Evolutionary conservation across 2,797 vertebrate genomes (phyloP).

Genomic region (Cichlasoma orientale): DNA sequence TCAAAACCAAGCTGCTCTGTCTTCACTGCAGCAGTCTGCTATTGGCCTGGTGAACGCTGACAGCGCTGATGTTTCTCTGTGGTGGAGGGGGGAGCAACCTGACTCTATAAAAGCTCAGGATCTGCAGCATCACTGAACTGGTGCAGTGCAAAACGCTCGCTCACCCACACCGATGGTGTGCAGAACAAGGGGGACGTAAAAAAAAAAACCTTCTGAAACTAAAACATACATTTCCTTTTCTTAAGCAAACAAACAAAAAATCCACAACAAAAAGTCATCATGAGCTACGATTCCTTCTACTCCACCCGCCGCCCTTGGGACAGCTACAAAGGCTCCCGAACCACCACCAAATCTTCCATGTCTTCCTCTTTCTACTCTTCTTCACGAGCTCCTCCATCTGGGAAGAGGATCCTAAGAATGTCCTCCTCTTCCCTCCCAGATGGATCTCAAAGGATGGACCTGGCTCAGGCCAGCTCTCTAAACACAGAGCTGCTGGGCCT

Average conservation of each 20-base stretch:
- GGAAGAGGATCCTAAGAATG: conserved; percentile 63
- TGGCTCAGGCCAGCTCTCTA: conserved; percentile 76
- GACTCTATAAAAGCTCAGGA: conserved; percentile 78
- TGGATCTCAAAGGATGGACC: conserved; percentile 67
- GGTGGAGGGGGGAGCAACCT: conserved; percentile 38
- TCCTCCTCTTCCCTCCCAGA: conserved; percentile 57
- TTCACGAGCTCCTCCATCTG: conserved; percentile 55
- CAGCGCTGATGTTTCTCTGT: conserved; percentile 59
- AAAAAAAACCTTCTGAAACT: conserved; percentile 67
- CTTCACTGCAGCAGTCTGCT: conserved; percentile 73
- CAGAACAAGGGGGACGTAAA: conserved; percentile 87
- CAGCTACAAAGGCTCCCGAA: conserved; percentile 69
- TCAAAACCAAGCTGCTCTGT: conserved; percentile 62
- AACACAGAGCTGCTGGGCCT: conserved; percentile 85
- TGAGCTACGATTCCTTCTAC: conserved; percentile 80
- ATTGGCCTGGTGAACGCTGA: conserved; percentile 79
- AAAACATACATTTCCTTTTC: conserved; percentile 70
- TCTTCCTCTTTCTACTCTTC: conserved; percentile 70
- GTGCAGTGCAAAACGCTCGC: conserved; percentile 84
- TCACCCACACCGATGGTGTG: conserved; percentile 86
- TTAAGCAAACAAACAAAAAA: conserved; percentile 67
- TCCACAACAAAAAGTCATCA: conserved; percentile 71
- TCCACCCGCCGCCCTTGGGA: conserved; percentile 80
- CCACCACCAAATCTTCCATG: conserved; percentile 66
- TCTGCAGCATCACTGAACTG: conserved; percentile 86